Percentiles rank a stretch among this genome's conserved stretches.
Conservation (phyloP, 2,797 vertebrate genomes). For the Meda fulgida region DNA sequence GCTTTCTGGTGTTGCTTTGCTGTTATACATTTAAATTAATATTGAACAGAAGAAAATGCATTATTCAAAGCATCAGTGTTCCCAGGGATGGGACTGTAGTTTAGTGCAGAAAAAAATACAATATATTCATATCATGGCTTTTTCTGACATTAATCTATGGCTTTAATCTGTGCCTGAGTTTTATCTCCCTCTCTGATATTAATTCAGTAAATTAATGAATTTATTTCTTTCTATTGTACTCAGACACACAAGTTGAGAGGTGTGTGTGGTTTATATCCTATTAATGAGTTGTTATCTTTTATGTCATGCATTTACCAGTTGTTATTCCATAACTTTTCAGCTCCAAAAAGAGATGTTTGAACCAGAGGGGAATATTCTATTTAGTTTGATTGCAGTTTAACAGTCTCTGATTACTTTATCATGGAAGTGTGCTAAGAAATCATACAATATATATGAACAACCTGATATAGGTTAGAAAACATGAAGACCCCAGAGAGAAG, state of each 20-base stretch:
- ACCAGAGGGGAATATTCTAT: slow-evolving; percentile 2
- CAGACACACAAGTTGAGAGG: slow-evolving; percentile 7
- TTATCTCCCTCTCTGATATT: background rate
- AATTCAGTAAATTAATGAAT: background rate
- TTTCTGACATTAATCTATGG: slow-evolving; percentile 41
- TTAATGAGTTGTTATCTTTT: slow-evolving; percentile 24
- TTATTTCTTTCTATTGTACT: background rate
- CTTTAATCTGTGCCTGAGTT: slow-evolving; percentile 10
- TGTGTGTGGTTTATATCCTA: slow-evolving; percentile 1
- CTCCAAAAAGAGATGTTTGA: background rate
- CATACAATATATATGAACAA: slow-evolving; percentile 34
- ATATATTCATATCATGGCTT: background rate
- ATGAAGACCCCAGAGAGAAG: slow-evolving; percentile 4
- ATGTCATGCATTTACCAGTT: slow-evolving; percentile 25
- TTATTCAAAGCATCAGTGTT: slow-evolving; percentile 29
- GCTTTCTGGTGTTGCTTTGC: background rate
- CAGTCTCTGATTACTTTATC: slow-evolving; percentile 19
- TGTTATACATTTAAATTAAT: slow-evolving; percentile 30
- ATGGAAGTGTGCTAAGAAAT: slow-evolving; percentile 16
- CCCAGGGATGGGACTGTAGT: slow-evolving; percentile 1
- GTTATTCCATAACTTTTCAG: background rate
- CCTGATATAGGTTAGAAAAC: slow-evolving; percentile 23
- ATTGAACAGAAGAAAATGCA: slow-evolving; percentile 21
- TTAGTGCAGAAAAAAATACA: background rate
- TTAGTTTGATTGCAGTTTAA: slow-evolving; percentile 27